phyloP scores from a whole-genome alignment of 2,888 invertebrate genomes.

The Parnassius apollo region DNA sequence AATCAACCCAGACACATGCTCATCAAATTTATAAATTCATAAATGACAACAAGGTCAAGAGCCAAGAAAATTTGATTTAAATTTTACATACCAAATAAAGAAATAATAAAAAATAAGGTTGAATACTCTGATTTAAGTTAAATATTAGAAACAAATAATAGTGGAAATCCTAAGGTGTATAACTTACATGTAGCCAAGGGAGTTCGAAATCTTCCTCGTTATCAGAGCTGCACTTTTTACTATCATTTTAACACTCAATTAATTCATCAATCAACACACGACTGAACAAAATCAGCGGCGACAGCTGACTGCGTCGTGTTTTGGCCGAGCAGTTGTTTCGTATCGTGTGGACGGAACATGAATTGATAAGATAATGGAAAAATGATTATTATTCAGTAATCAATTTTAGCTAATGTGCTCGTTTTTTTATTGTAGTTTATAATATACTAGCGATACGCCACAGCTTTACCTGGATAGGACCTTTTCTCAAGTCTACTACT shows the following conservation, averaged over 20 bases:
- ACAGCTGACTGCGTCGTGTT: neutral
- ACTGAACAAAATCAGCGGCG: conserved; percentile 2
- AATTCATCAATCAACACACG: neutral
- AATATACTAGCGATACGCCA: no score
- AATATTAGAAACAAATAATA: no score
- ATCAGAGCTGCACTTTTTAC: conserved; percentile 8
- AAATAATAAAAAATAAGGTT: no score
- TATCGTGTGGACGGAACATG: neutral
- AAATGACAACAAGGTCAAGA: no score
- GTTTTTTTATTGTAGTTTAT: no score
- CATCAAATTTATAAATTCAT: no score
- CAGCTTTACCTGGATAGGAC: no score
- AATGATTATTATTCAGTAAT: neutral
- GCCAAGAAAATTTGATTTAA: no score
- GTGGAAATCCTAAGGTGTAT: neutral
- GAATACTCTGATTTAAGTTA: no score
- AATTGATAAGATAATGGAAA: neutral
- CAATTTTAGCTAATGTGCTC: neutral
- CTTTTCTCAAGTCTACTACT: no score
- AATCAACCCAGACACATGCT: no score
- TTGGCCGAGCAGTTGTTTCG: neutral
- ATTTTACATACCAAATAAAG: no score
- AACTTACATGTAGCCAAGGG: conserved; percentile 3
- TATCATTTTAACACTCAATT: conserved; percentile 10
- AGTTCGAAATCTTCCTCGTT: conserved; percentile 1